Conservation (phyloP, 2,113 vertebrate genomes). For the Romanogobio albipinnatus region DNA sequence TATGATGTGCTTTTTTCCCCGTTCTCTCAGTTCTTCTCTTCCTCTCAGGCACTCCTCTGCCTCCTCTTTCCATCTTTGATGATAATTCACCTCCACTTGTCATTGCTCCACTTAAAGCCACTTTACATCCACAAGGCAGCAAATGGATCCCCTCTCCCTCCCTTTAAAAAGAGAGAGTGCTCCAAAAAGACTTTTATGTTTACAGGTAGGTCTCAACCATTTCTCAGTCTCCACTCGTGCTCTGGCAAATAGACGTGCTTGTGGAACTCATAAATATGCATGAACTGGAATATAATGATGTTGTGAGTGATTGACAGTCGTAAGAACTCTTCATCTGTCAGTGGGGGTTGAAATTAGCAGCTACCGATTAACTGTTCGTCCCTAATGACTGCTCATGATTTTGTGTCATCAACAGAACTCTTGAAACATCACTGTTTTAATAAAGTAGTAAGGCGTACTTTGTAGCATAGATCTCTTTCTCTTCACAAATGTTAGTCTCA, state of each 20-base stretch:
- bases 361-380: conserved; percentile 43
- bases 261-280: conserved; percentile 66
- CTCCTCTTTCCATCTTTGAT: not conserved
- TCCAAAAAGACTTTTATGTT: conserved; percentile 24
- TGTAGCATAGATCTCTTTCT: conserved; percentile 5
- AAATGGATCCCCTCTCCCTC: conserved; percentile 6
- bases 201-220: conserved; percentile 11
- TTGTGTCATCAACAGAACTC: conserved; percentile 36
- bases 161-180: conserved; percentile 3
- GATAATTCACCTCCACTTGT: conserved; percentile 38
- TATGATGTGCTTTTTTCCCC: not conserved
- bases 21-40: conserved; percentile 2
- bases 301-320: conserved; percentile 36
- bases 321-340: conserved; percentile 49
- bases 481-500: conserved; percentile 21
- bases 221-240: not conserved
- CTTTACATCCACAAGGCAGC: conserved; percentile 28
- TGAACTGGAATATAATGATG: conserved; percentile 42
- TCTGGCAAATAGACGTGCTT: conserved; percentile 1
- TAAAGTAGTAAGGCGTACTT: conserved; percentile 27
- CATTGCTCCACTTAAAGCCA: not conserved
- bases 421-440: conserved; percentile 37
- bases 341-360: conserved; percentile 47
- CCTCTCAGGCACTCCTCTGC: not conserved
- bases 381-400: conserved; percentile 38